Conservation (phyloP, 2,888 invertebrate genomes). For the Chloroclysta siterata region DNA sequence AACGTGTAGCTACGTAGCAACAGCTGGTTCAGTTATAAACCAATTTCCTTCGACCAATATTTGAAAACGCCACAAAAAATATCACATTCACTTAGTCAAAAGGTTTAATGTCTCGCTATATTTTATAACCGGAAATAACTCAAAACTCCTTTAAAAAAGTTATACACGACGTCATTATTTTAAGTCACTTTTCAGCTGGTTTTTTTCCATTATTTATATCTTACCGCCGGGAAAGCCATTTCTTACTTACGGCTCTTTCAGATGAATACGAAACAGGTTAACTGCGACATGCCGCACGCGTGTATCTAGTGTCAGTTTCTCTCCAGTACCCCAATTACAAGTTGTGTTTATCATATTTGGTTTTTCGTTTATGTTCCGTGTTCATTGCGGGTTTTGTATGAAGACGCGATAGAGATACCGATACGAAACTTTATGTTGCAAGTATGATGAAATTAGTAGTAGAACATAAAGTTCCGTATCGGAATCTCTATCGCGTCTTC, state of each 20-base stretch:
- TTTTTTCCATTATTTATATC: slow-evolving; percentile 39
- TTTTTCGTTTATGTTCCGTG: no score
- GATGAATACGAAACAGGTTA: not conserved
- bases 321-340: no score
- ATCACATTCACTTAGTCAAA: slow-evolving; percentile 14
- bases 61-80: slow-evolving; percentile 11
- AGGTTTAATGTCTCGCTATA: slow-evolving; percentile 9
- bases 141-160: slow-evolving; percentile 29
- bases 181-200: slow-evolving; percentile 34
- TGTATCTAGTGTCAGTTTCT: no score
- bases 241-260: slow-evolving; percentile 27
- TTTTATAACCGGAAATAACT: slow-evolving; percentile 18
- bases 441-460: no score
- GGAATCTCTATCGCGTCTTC: no score
- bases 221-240: slow-evolving; percentile 31
- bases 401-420: no score
- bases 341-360: no score
- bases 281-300: slow-evolving; percentile 11
- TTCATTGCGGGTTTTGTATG: no score
- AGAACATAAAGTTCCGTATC: no score
- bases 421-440: no score
- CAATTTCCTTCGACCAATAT: not conserved
- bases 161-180: slow-evolving; percentile 35
- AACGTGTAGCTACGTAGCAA: no score
- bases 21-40: slow-evolving; percentile 8